phyloP scores from a whole-genome alignment of 2,797 vertebrate species.

The Rachycentron canadum region DNA sequence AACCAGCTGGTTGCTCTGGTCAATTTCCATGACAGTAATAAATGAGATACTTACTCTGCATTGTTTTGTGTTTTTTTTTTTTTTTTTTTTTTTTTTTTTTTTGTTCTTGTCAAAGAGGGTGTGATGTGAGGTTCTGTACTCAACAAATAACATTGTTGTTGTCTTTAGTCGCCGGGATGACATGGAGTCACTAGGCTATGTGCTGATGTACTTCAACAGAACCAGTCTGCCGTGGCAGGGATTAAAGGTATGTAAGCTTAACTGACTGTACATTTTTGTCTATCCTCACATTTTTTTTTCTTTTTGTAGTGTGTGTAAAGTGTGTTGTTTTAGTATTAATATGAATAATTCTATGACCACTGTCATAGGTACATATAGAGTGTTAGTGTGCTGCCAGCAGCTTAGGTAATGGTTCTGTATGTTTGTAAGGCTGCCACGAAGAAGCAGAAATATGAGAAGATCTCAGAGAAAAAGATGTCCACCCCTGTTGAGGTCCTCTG shows the following conservation, averaged over 20 bases:
- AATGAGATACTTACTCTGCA: background rate
- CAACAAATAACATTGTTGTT: constrained; percentile 16
- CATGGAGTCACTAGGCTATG: constrained; percentile 99
- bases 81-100: too few species aligned
- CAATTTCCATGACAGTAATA: background rate
- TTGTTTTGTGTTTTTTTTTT: background rate
- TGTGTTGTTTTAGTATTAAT: background rate
- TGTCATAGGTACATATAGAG: background rate
- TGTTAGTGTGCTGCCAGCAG: background rate
- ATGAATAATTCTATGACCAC: background rate
- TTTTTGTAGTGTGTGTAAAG: constrained; percentile 3
- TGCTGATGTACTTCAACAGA: constrained; percentile 99
- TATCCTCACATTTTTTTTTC: too few species aligned
- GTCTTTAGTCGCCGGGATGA: constrained; percentile 95
- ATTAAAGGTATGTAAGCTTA: constrained; percentile 90
- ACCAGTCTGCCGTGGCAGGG: constrained; percentile 99
- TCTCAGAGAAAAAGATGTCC: constrained; percentile 99
- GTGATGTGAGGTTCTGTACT: constrained; percentile 9
- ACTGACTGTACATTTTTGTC: too few species aligned
- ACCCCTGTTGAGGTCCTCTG: constrained; percentile 99
- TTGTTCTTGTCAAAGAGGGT: background rate
- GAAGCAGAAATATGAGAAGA: constrained; percentile 99
- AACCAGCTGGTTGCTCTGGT: background rate
- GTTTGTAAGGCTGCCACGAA: constrained; percentile 95
- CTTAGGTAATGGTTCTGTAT: constrained; percentile 75